Percentiles rank a stretch among this genome's conserved stretches.
Evolutionary conservation across 1,140 invertebrate genomes (phyloP).

Genomic region (Drosophila gunungcola): DNA sequence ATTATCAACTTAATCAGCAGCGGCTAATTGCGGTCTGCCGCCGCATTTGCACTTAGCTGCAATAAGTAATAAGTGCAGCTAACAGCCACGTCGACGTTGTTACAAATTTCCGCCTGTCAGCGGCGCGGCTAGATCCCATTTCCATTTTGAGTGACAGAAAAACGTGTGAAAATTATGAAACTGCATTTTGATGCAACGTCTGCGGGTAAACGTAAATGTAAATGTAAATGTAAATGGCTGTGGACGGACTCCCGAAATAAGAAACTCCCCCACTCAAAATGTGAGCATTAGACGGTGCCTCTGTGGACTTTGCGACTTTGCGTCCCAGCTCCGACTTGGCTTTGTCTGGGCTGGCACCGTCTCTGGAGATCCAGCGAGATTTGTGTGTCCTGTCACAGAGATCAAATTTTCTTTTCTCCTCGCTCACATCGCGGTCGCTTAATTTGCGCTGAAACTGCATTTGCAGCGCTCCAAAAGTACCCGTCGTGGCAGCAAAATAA

Average conservation of each 20-base stretch:
- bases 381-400: constrained; percentile 75
- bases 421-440: constrained; percentile 26
- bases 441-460: constrained; percentile 47
- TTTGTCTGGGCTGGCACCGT: constrained; percentile 43
- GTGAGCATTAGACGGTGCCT: constrained; percentile 62
- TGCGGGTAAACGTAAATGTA: background rate
- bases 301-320: constrained; percentile 33
- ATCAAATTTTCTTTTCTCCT: constrained; percentile 55
- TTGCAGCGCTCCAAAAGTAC: constrained; percentile 38
- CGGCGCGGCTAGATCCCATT: constrained; percentile 42
- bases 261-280: constrained; percentile 51
- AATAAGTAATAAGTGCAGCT: constrained; percentile 19
- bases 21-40: constrained; percentile 61
- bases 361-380: constrained; percentile 61
- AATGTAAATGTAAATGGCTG: constrained; percentile 14
- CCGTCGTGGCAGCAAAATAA: constrained; percentile 45
- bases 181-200: constrained; percentile 62
- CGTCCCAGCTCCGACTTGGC: constrained; percentile 3
- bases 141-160: constrained; percentile 49
- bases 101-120: constrained; percentile 79
- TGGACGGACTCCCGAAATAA: constrained; percentile 55
- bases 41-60: constrained; percentile 68
- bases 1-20: constrained; percentile 63
- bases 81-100: constrained; percentile 49
- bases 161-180: constrained; percentile 82